phyloP scores from a whole-genome alignment of 2,888 invertebrate genomes.

The Norana najaformis region DNA sequence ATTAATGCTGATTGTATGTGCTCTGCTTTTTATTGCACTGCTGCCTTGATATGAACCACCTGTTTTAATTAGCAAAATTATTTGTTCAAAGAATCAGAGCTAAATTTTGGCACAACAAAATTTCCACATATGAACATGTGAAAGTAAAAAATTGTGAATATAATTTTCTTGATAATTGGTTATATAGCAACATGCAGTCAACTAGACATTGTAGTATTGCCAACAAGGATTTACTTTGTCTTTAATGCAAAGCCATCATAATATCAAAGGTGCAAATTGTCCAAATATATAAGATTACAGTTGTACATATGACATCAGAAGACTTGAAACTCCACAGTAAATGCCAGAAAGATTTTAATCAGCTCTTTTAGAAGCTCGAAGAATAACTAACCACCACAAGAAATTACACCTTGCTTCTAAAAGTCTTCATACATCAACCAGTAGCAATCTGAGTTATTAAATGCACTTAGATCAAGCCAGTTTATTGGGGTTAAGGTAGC shows the following conservation, averaged over 20 bases:
- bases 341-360: neutral
- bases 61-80: neutral
- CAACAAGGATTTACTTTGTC: neutral
- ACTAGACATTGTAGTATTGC: neutral
- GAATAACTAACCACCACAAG: neutral
- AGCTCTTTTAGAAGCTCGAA: no score
- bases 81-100: neutral
- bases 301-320: neutral
- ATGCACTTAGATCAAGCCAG: neutral
- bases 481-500: neutral
- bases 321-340: neutral
- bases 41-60: neutral
- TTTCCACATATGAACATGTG: neutral
- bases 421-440: neutral
- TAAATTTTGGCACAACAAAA: neutral
- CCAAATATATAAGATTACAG: neutral
- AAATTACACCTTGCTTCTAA: conserved; percentile 3
- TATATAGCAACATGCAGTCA: neutral
- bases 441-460: neutral
- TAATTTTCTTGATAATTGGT: neutral
- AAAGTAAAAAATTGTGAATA: neutral
- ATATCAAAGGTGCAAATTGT: neutral
- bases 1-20: neutral
- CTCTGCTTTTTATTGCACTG: neutral
- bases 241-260: neutral